Evolutionary conservation across 2,113 vertebrate species (phyloP), one percentile per base, ranked within the genome.

Genomic region (Corythornis madagascariensis): DNA sequence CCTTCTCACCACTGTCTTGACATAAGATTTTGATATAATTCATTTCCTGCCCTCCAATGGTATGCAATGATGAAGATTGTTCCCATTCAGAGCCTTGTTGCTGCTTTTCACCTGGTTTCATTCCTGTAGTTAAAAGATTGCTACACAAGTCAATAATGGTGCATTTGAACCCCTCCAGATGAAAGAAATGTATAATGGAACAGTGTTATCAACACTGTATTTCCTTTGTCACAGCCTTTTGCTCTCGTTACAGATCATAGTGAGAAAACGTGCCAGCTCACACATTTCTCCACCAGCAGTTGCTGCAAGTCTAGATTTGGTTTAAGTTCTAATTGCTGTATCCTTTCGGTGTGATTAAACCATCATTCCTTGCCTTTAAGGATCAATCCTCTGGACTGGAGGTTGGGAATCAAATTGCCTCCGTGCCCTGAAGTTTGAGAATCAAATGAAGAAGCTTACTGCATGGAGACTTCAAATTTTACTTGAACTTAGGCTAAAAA

Each of bases 311-410:
- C 72, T 67, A 90, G 92, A 93, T 93, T 95, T 92, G 90, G 89
- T 88, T 89, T 80, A 31, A 83, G 78, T 91, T 93, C 87, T 95
- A 97, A 97, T 97, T 96, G 89, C 88, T 81, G 81, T 90, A 90
- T 94, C 90, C 91, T 92, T 95, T 95, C 3, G 47, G 74, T 96
- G 93, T 97, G 96, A 97, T 97, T 97, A 97, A 97, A 94, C 94
- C 77, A 96, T 95, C 95, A 96, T 84, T 97, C 89, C 94, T 92
- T 92, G 94, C 93, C 92, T 96, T 96, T 92, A 94, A 94, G 93
- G 90, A 96, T 95, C 90, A 95, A 11, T 96, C 92, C 86, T 93
- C 80, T 52, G 42, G 67, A 89, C 72, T 53, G 53, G 64, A 95
- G 77, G 57, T 79, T 92, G 78, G 82, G 81, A 97, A 97, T 97